Conservation (phyloP, 2,797 vertebrate species). For the Cyprinella venusta region DNA sequence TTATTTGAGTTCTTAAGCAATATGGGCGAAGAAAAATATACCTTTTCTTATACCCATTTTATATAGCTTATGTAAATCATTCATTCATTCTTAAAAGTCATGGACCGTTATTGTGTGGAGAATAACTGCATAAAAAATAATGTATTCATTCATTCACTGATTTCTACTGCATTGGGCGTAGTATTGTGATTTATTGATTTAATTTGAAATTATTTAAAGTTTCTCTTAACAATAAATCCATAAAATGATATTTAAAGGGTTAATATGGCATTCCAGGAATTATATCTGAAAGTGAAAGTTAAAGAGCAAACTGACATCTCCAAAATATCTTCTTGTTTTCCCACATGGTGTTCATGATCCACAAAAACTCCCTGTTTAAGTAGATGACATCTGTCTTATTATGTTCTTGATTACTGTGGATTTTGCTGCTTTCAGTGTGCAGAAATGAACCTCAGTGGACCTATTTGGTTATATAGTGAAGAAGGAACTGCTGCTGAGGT, state of each 20-base stretch:
- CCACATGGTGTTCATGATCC: constrained; percentile 30
- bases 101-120: neutral
- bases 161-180: neutral
- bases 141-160: neutral
- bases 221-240: neutral
- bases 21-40: no score
- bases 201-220: neutral
- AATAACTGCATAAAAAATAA: neutral
- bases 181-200: neutral
- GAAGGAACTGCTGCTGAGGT: neutral
- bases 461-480: constrained; percentile 25
- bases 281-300: constrained; percentile 13
- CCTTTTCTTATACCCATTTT: neutral
- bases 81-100: neutral
- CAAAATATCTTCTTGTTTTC: constrained; percentile 8
- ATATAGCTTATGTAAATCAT: neutral
- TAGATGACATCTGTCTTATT: constrained; percentile 40
- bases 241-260: neutral
- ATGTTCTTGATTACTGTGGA: constrained; percentile 42
- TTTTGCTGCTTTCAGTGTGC: constrained; percentile 14
- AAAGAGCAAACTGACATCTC: constrained; percentile 20
- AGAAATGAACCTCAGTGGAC: constrained; percentile 37
- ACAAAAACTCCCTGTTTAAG: constrained; percentile 26
- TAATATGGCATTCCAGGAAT: constrained; percentile 13
- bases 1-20: no score